These are phyloP conservation scores for Cromileptes altivelis DNA, from an alignment of 2,113 vertebrate genomes.

Conservation along the genomic window DNA sequence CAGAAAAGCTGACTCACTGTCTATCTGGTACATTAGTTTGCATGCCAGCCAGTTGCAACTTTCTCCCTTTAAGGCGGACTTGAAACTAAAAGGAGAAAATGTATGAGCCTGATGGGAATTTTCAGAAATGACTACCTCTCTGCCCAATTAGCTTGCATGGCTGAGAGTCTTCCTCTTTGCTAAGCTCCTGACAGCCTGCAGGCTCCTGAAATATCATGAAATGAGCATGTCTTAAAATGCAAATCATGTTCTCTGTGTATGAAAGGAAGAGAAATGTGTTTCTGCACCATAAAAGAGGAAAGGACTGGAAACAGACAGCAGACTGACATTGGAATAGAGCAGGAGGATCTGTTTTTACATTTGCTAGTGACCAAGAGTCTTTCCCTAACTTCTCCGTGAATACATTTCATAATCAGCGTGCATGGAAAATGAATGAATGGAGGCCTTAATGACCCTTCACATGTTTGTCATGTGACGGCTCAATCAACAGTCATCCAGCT, in stretches of 20 bases:
- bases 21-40: not conserved
- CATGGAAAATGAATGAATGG: not conserved
- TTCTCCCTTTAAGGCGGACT: not conserved
- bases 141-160: constrained; percentile 40
- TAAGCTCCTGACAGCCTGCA: constrained; percentile 39
- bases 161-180: constrained; percentile 36
- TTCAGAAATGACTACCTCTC: constrained; percentile 19
- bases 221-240: constrained; percentile 57
- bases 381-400: not conserved
- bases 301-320: constrained; percentile 18
- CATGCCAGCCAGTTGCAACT: not conserved
- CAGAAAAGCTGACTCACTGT: not conserved
- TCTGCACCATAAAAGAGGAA: constrained; percentile 23
- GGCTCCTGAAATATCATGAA: constrained; percentile 59
- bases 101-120: constrained; percentile 20
- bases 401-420: not conserved
- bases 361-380: not conserved
- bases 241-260: constrained; percentile 25
- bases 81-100: constrained; percentile 19
- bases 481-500: constrained; percentile 14
- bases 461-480: constrained; percentile 13
- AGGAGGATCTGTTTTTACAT: not conserved
- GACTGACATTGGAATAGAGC: not conserved
- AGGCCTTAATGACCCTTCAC: constrained; percentile 14
- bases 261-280: constrained; percentile 36